Evolutionary conservation across 2,888 invertebrate genomes (phyloP).

Genomic region (Erebia aethiops): DNA sequence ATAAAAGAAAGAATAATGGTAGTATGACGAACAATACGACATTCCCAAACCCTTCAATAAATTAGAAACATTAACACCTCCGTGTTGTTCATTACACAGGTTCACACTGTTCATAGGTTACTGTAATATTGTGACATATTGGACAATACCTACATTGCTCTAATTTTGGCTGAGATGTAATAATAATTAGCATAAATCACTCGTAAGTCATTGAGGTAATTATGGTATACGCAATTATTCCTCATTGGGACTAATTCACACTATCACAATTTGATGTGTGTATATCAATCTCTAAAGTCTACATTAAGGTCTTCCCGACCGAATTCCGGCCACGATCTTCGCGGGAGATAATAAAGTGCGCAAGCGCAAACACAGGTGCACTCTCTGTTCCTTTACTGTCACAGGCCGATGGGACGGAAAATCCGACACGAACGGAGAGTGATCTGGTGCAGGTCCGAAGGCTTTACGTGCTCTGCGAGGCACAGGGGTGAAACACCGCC

Average conservation of each 20-base stretch:
- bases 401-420: too few species aligned
- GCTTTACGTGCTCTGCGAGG: too few species aligned
- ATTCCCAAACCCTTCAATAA: neutral
- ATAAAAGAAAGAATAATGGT: too few species aligned
- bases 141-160: constrained; percentile 5
- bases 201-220: constrained; percentile 27
- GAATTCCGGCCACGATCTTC: too few species aligned
- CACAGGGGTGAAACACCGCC: too few species aligned
- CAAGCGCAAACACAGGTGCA: too few species aligned
- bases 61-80: neutral
- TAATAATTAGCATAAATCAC: constrained; percentile 28
- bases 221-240: constrained; percentile 23
- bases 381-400: too few species aligned
- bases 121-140: neutral
- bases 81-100: neutral
- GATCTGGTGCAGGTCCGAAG: too few species aligned
- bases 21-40: neutral
- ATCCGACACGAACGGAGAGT: too few species aligned
- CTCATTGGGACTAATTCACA: constrained; percentile 22
- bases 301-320: neutral
- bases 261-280: neutral
- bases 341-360: too few species aligned
- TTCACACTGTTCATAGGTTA: neutral
- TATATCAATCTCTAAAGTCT: constrained; percentile 43
- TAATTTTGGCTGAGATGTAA: constrained; percentile 19